Percentiles rank a stretch among this genome's conserved stretches.
phyloP scores from a whole-genome alignment of 1,140 invertebrate species.

The Drosophila willistoni region DNA sequence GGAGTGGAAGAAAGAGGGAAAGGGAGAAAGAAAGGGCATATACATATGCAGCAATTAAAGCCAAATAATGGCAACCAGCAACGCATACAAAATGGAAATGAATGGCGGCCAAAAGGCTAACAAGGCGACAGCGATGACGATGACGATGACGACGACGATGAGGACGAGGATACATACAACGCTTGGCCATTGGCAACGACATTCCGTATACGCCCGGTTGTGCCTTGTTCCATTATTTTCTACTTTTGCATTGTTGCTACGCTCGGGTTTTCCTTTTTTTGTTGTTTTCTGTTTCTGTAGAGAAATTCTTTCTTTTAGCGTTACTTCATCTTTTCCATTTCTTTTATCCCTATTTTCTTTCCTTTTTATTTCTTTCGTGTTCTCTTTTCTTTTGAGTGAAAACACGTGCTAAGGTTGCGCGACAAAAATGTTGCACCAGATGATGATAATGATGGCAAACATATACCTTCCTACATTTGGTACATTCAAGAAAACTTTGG shows the following conservation, averaged over 20 bases:
- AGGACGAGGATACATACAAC: background rate
- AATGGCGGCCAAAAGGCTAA: conserved; percentile 70
- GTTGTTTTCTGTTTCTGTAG: background rate
- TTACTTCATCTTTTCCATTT: background rate
- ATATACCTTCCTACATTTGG: background rate
- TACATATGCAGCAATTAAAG: conserved; percentile 78
- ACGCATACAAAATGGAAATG: conserved; percentile 77
- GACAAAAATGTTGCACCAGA: background rate
- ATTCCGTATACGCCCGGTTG: conserved; percentile 71
- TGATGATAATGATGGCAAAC: background rate
- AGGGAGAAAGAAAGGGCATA: conserved; percentile 31
- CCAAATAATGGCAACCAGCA: conserved; percentile 75
- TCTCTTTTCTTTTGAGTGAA: background rate
- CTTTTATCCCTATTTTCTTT: background rate
- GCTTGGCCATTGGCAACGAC: conserved; percentile 33
- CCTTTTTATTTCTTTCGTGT: too few species aligned
- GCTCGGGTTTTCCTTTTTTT: conserved; percentile 8
- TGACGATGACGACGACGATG: conserved; percentile 30
- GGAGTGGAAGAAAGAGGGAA: background rate
- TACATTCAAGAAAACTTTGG: background rate
- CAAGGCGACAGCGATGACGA: conserved; percentile 57
- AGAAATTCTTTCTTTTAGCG: background rate
- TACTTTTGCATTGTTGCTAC: conserved; percentile 60
- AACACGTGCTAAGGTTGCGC: conserved; percentile 6
- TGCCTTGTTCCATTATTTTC: conserved; percentile 62